Evolutionary conservation across 2,888 invertebrate genomes (phyloP).

Genomic region (Stegana nigrithorax): DNA sequence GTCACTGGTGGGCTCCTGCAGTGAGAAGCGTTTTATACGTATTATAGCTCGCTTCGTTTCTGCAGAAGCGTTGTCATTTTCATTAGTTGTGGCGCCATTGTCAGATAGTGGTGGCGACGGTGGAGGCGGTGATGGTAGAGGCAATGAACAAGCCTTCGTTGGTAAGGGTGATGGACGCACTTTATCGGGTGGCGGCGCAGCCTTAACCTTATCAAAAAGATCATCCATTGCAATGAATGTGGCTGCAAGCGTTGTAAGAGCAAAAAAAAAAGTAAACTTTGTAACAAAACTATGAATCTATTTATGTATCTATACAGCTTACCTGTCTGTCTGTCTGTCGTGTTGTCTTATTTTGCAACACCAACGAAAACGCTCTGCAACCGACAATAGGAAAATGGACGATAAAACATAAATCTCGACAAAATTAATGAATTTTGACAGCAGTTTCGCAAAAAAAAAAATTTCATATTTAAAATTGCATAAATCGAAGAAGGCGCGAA

Average conservation of each 20-base stretch:
- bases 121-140: background rate
- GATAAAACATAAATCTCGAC: too few relatives aligned
- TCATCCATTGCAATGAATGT: background rate
- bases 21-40: slow-evolving; percentile 1
- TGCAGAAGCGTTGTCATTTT: background rate
- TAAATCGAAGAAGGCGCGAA: too few relatives aligned
- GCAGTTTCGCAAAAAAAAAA: too few relatives aligned
- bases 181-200: background rate
- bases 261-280: background rate
- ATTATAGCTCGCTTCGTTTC: slow-evolving; percentile 1
- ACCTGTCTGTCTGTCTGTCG: too few relatives aligned
- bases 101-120: background rate
- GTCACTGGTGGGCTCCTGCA: background rate
- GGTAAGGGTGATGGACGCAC: background rate
- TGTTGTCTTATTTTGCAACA: too few relatives aligned
- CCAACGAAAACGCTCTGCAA: too few relatives aligned
- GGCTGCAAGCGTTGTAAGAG: background rate
- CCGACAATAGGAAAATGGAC: too few relatives aligned
- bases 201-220: background rate
- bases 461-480: too few relatives aligned
- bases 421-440: too few relatives aligned
- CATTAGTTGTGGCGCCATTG: background rate
- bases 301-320: too few relatives aligned
- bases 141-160: background rate
- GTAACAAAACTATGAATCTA: too few relatives aligned